Percentiles rank a stretch among this genome's conserved stretches.
These are phyloP conservation scores for Nibea coibor DNA, from an alignment of 2,113 vertebrate species.

Conservation along the genomic window DNA sequence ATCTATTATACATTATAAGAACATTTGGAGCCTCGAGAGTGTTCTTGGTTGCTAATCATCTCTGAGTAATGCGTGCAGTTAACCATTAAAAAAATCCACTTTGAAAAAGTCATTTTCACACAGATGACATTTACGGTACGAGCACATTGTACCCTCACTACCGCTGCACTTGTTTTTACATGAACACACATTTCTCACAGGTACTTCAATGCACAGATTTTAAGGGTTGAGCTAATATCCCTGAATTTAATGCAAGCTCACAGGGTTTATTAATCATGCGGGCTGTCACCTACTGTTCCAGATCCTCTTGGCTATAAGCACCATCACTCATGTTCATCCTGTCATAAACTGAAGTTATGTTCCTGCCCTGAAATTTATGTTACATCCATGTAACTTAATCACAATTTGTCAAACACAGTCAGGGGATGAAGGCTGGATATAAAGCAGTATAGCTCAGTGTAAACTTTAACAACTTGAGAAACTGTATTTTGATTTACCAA, in stretches of 20 bases:
- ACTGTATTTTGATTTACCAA: slow-evolving; percentile 4
- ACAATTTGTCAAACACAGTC: slow-evolving; percentile 45
- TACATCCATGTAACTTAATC: slow-evolving; percentile 54
- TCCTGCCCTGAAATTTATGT: slow-evolving; percentile 54
- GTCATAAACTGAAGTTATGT: slow-evolving; percentile 50
- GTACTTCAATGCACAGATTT: slow-evolving; percentile 13
- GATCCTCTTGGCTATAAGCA: slow-evolving; percentile 3
- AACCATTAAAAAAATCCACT: slow-evolving; percentile 17
- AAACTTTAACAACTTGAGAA: slow-evolving; percentile 40
- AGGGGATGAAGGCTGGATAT: slow-evolving; percentile 1
- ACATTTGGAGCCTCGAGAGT: neutral
- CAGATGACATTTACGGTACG: neutral
- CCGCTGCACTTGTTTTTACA: neutral
- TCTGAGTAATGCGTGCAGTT: slow-evolving; percentile 2
- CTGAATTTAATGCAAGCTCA: slow-evolving; percentile 20
- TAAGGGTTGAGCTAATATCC: neutral
- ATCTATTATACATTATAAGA: slow-evolving; percentile 30
- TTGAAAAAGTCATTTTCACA: slow-evolving; percentile 8
- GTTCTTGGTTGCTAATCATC: slow-evolving; percentile 18
- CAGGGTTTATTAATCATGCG: slow-evolving; percentile 39
- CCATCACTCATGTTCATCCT: slow-evolving; percentile 50
- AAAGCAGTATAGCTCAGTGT: slow-evolving; percentile 17
- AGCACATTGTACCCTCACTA: neutral
- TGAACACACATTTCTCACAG: neutral
- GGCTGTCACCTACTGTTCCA: neutral